Percentiles rank a stretch among this genome's conserved stretches.
These are phyloP conservation scores for Pseudococcus longispinus DNA, from an alignment of 2,888 invertebrate genomes.

Conservation along the genomic window DNA sequence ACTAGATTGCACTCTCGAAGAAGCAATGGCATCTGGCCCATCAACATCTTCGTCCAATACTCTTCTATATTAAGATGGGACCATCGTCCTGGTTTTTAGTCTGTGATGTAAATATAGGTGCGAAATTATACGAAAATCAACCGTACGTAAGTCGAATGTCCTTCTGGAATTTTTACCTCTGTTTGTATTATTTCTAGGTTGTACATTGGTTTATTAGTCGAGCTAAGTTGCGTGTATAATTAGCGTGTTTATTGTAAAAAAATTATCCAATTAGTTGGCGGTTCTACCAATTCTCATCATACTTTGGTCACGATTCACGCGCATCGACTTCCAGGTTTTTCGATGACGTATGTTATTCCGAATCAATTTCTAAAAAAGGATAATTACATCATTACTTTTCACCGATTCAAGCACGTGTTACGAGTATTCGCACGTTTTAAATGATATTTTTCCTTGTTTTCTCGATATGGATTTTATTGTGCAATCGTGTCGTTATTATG, in stretches of 20 bases:
- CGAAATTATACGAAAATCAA: too few relatives aligned
- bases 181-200: not conserved
- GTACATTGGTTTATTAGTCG: conserved; percentile 21
- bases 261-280: not conserved
- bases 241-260: conserved; percentile 21
- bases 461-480: not conserved
- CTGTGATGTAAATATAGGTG: conserved; percentile 53
- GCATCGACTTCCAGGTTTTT: not conserved
- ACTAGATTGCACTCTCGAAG: conserved; percentile 72
- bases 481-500: not conserved
- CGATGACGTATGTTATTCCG: not conserved
- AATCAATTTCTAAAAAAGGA: not conserved
- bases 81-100: not conserved
- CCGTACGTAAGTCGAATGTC: not conserved
- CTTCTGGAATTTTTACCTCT: not conserved
- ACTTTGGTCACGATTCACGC: not conserved
- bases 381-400: too few relatives aligned
- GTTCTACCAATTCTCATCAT: not conserved
- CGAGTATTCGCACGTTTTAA: not conserved
- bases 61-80: conserved; percentile 59
- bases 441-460: not conserved
- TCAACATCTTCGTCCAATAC: conserved; percentile 63
- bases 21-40: conserved; percentile 71
- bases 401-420: not conserved
- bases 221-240: conserved; percentile 38